Evolutionary conservation across 1,140 invertebrate genomes (phyloP).

Genomic region (Zaprionus lachaisei): DNA sequence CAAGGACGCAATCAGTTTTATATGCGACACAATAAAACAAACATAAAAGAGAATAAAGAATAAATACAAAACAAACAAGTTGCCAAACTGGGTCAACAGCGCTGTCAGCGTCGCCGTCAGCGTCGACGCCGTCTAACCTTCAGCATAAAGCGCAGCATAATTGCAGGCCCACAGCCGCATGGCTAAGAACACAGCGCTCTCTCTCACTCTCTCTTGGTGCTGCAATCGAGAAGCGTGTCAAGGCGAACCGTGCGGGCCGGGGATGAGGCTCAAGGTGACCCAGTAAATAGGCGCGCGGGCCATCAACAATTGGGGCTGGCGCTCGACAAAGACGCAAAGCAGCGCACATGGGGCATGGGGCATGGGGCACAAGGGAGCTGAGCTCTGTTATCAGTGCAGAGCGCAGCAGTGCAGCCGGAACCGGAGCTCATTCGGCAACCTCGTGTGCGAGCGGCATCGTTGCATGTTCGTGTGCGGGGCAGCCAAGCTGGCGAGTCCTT

Average conservation of each 20-base stretch:
- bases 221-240: conserved; percentile 65
- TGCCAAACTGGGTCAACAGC: conserved; percentile 65
- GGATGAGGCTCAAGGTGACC: conserved; percentile 64
- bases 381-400: conserved; percentile 65
- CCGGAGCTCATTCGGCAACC: conserved; percentile 40
- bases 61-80: conserved; percentile 24
- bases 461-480: conserved; percentile 50
- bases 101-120: conserved; percentile 29
- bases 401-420: conserved; percentile 49
- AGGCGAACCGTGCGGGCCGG: conserved; percentile 48
- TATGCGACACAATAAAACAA: conserved; percentile 22
- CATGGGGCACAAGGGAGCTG: conserved; percentile 25
- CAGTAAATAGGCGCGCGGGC: conserved; percentile 62
- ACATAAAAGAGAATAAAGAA: conserved; percentile 20
- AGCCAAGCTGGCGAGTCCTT: conserved; percentile 23
- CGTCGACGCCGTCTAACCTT: conserved; percentile 61
- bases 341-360: conserved; percentile 10
- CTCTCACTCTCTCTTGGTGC: background rate
- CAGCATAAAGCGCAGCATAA: conserved; percentile 78
- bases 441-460: conserved; percentile 55
- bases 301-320: conserved; percentile 23
- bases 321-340: conserved; percentile 47
- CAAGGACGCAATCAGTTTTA: conserved; percentile 67
- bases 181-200: conserved; percentile 45
- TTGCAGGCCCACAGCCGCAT: conserved; percentile 56